Evolutionary conservation across 2,113 vertebrate genomes (phyloP), one percentile per base, ranked within the genome.

Genomic region (Ifrita kowaldi): DNA sequence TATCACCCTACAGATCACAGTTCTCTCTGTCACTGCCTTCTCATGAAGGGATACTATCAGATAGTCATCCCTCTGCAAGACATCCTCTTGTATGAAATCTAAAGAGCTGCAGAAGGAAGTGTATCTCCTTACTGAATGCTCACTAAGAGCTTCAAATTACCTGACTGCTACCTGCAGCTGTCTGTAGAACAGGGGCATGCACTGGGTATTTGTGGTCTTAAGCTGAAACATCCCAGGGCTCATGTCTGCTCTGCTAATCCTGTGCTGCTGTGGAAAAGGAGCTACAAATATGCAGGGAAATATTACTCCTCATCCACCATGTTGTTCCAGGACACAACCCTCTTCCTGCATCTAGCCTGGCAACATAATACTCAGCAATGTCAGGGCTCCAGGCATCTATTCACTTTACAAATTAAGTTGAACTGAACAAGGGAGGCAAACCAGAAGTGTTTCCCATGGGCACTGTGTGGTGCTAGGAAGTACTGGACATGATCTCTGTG

Each of bases 361-460:
- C 30, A 89, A 52, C 19, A 11, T 16, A 30, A 44, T 30, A 76
- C 13, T 42, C 9, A 28, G 68, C 37, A 77, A 53, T 13, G 35
- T 49, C 0, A 1, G 23, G 23, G 15, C 16, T 49, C 19, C 30
- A 39, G 41, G 8, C 6, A 3, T 4, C 77, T 55, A 8, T 41
- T 77, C 59, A 42, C 33, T 49, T 60, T 55, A 44, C 23, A 4
- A n/a, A 49, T 83, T 49, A 56, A 60, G 50, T 76, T 62, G 53
- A 90, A 57, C 35, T 42, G 22, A 90, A 63, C 0, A 0, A 42
- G 11, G 3, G 3, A 90, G 52, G 59, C 17, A 87, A 85, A 57
- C 17, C 46, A 62, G 22, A 90, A 35, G 13, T 8, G 20, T 26
- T 80, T 50, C 63, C 46, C 19, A 7, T 1, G 3, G 73, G 21